Base-by-base conservation (phyloP, 2,888 invertebrate species). In the Pammene fasciana region DNA sequence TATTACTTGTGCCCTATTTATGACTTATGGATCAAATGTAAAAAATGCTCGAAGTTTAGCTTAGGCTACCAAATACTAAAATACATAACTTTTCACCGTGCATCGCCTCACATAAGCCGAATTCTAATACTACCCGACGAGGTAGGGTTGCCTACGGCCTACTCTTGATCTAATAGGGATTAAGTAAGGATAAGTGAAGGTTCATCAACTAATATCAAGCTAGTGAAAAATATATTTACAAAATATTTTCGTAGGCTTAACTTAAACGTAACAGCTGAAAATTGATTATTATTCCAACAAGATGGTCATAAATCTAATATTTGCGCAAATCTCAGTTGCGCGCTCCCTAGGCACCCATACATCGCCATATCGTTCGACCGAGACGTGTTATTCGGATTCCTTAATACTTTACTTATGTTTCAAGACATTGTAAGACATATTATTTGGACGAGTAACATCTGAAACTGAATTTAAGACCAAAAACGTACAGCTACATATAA, bases 331-430 rank as follows among this genome's bases (percentile, higher is more conserved):
- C 90, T 89, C 88, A 86, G 90, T 88, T 86, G 86, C 76, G 77
- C 73, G 86, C 77, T 92, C 92, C 92, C 92, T 75, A 79, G 90
- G 82, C 88, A 84, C 85, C 86, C 86, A 90, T 92, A 91, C 85
- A 91, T 92, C 83, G 88, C 85, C 82, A 86, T 89, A 87, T 82
- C 83, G 79, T 52, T 62, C 64, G 57, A 64, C 57, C 36, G 62
- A 64, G 67, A 65, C 38, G 65, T 70, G 65, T 59, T 59, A 57
- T 59, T 68, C 48, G 64, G 64, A 65, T 68, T 59, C 68, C 59
- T 55, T 68, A 59, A 64, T 52, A 68, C 50, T 43, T 18, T 45
- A 43, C 48, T 50, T 68, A 64, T 36, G 36, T 64, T 43, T 45
- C n/a, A 57, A 57, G 41, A 26, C 41, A 50, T 62, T 62, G 50